A percentile compares a stretch with the other conserved stretches of the same genome.
Evolutionary conservation across 1,140 invertebrate genomes (phyloP).

Genomic region (Belonocnema kinseyi): DNA sequence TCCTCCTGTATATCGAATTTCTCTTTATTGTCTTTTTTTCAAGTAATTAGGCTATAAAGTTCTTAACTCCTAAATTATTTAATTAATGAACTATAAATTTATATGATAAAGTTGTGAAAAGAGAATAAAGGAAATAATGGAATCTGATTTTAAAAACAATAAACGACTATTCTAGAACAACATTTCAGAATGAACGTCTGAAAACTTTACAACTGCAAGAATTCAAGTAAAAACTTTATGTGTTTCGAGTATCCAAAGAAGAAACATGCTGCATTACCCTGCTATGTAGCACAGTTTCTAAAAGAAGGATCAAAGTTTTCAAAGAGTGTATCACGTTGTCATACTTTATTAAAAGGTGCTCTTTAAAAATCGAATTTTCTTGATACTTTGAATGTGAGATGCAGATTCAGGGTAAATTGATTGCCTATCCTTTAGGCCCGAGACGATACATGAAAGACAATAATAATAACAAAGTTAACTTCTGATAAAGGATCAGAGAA

Average conservation of each 20-base stretch:
- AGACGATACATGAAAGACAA: no score
- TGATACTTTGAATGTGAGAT: background rate
- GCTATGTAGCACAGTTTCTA: background rate
- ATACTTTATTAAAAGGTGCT: conserved; percentile 1
- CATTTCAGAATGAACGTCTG: background rate
- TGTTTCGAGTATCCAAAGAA: background rate
- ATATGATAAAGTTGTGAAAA: no score
- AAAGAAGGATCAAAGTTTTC: conserved; percentile 5
- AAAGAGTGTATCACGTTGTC: background rate
- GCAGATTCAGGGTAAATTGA: background rate
- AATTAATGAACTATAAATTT: no score
- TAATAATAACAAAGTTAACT: background rate
- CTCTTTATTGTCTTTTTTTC: conserved; percentile 21
- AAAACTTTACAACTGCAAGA: background rate
- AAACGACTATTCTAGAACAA: background rate
- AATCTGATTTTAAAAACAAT: background rate
- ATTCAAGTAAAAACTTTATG: conserved; percentile 3
- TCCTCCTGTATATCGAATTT: conserved; percentile 44
- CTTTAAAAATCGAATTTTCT: background rate
- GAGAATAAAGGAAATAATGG: no score
- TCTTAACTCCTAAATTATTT: no score
- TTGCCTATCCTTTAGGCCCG: background rate
- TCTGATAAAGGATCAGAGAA: background rate
- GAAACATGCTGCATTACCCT: conserved; percentile 3
- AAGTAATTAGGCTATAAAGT: no score